Percentiles rank a stretch among this genome's conserved stretches.
Conservation (phyloP, 2,888 invertebrate genomes). For the Pseudococcus longispinus region DNA sequence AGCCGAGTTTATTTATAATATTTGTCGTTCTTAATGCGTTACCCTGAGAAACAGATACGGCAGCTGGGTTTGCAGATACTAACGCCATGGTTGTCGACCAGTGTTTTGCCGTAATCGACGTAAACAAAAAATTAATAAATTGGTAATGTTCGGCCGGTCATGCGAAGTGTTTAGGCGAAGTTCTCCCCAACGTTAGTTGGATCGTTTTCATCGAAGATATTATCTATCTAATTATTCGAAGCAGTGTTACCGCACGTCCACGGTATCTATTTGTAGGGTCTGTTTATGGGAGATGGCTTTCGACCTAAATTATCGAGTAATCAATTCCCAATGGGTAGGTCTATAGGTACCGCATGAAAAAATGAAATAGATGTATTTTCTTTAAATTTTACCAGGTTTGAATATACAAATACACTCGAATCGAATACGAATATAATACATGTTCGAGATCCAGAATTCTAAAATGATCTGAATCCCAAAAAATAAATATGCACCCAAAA, state of each 20-base stretch:
- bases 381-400: too few species aligned
- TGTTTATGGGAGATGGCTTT: not conserved
- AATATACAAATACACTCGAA: too few species aligned
- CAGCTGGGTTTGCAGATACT: not conserved
- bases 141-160: not conserved
- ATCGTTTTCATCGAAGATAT: not conserved
- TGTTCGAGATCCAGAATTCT: too few species aligned
- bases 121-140: not conserved
- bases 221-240: not conserved
- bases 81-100: not conserved
- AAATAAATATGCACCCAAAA: too few species aligned
- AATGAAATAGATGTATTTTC: too few species aligned
- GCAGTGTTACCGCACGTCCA: not conserved
- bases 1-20: slow-evolving; percentile 2
- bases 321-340: not conserved
- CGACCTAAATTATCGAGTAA: not conserved
- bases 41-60: not conserved
- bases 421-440: too few species aligned
- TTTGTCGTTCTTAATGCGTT: slow-evolving; percentile 20
- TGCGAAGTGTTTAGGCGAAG: not conserved
- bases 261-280: not conserved
- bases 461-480: too few species aligned
- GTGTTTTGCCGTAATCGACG: not conserved
- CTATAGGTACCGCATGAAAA: too few species aligned
- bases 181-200: not conserved